Evolutionary conservation across 2,113 vertebrate genomes (phyloP).

Genomic region (Psilopogon haemacephalus): DNA sequence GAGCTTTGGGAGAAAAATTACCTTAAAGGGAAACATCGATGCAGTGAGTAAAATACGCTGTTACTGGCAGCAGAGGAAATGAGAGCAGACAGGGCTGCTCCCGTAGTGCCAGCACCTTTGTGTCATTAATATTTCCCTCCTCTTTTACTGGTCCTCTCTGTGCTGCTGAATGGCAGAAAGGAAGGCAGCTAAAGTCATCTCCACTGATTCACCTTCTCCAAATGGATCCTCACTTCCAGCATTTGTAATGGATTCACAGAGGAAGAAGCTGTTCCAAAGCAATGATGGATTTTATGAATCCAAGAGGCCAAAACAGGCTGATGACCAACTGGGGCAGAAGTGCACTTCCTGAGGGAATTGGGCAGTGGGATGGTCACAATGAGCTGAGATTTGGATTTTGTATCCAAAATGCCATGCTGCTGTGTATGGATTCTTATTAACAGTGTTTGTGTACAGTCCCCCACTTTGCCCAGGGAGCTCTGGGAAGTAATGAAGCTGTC

Average conservation of each 20-base stretch:
- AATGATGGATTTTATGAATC: background rate
- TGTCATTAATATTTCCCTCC: background rate
- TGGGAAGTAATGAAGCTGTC: background rate
- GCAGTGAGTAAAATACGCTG: background rate
- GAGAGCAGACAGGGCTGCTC: slow-evolving; percentile 28
- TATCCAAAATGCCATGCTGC: background rate
- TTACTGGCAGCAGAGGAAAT: slow-evolving; percentile 37
- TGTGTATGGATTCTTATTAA: background rate
- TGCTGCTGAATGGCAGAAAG: slow-evolving; percentile 12
- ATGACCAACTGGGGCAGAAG: background rate
- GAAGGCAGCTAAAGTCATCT: slow-evolving; percentile 50
- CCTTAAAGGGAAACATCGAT: background rate
- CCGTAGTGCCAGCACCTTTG: background rate
- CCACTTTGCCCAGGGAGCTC: background rate
- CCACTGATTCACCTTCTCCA: background rate
- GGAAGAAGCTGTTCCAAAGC: background rate
- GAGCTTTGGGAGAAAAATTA: slow-evolving; percentile 48
- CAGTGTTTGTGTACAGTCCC: background rate
- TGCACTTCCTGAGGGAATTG: background rate
- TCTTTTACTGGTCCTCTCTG: background rate
- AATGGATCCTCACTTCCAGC: background rate
- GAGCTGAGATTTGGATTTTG: background rate
- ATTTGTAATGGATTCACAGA: background rate
- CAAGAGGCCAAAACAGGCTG: background rate
- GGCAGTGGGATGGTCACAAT: background rate